phyloP scores from a whole-genome alignment of 1,140 invertebrate genomes.

The Drosophila quadrilineata region DNA sequence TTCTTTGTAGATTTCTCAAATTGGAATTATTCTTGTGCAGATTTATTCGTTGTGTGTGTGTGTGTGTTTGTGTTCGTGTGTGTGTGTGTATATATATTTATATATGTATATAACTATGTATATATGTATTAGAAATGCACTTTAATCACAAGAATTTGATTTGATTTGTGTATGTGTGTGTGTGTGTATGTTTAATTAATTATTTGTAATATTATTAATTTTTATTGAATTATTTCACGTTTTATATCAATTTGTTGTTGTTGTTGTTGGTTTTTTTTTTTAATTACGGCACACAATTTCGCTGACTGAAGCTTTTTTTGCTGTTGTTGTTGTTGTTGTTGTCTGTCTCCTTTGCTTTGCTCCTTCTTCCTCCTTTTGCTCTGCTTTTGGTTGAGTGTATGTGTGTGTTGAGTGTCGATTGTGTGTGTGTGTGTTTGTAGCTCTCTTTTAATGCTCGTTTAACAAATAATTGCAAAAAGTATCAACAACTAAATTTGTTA shows the following conservation, averaged over 20 bases:
- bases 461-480: constrained; percentile 77
- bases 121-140: constrained; percentile 78
- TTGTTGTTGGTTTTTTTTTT: background rate
- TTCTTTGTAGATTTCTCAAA: no score
- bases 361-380: constrained; percentile 6
- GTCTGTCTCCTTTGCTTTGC: background rate
- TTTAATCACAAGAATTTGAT: constrained; percentile 80
- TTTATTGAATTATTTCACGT: constrained; percentile 32
- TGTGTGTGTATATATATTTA: constrained; percentile 18
- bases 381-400: no score
- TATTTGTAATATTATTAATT: constrained; percentile 29
- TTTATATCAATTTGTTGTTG: constrained; percentile 19
- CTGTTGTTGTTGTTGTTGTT: constrained; percentile 1
- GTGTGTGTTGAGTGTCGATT: no score
- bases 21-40: constrained; percentile 23
- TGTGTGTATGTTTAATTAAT: constrained; percentile 24
- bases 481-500: constrained; percentile 80
- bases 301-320: constrained; percentile 47
- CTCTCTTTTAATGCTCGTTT: constrained; percentile 34
- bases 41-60: constrained; percentile 3
- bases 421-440: no score
- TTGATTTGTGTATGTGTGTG: constrained; percentile 38
- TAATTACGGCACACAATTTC: constrained; percentile 53
- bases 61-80: constrained; percentile 2
- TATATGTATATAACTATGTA: constrained; percentile 30